phyloP scores from a whole-genome alignment of 2,797 vertebrate genomes.

The Hozukius guyotensis region DNA sequence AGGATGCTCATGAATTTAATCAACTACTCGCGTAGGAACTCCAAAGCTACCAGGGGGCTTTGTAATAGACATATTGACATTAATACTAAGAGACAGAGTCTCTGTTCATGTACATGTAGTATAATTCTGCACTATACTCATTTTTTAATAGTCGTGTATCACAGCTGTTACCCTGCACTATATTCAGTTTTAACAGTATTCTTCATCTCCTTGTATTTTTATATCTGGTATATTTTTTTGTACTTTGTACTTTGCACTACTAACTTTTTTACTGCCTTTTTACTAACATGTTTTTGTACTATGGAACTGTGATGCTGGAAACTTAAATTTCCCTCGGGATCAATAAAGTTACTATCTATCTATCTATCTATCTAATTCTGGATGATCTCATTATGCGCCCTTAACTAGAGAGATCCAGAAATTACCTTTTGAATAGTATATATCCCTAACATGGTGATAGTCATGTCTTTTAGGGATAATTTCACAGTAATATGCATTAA shows the following conservation, averaged over 20 bases:
- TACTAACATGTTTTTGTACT: no score
- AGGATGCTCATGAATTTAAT: not conserved
- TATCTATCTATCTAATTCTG: no score
- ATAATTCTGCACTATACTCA: not conserved
- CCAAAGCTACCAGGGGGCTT: not conserved
- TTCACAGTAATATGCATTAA: not conserved
- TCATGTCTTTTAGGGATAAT: not conserved
- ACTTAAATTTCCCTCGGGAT: no score
- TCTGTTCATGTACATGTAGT: not conserved
- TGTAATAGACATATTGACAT: not conserved
- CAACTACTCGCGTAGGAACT: not conserved
- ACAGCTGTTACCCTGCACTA: no score
- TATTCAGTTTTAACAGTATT: no score
- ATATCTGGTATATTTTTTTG: no score
- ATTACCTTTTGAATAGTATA: not conserved
- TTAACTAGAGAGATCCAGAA: not conserved
- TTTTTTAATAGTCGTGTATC: no score
- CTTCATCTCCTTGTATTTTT: no score
- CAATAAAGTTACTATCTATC: no score
- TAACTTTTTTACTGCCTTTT: no score
- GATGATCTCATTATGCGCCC: accelerated
- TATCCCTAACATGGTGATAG: not conserved
- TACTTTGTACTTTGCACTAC: no score
- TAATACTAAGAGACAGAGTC: not conserved
- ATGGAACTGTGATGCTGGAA: no score